phyloP scores from a whole-genome alignment of 2,113 vertebrate genomes.

The Ploceus nigricollis region DNA sequence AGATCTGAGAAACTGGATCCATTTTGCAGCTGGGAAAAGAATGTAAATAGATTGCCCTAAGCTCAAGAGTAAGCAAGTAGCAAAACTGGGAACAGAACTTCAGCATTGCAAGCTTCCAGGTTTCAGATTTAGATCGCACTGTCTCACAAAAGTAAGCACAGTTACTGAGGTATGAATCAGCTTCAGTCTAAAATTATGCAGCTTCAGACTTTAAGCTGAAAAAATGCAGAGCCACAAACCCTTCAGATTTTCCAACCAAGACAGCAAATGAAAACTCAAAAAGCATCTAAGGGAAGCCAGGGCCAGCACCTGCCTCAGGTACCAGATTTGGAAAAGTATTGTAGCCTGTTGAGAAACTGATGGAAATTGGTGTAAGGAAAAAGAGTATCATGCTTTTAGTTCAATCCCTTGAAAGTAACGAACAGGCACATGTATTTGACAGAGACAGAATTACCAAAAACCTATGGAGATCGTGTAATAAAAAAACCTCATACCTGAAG shows the following conservation, averaged over 20 bases:
- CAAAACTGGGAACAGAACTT: background rate
- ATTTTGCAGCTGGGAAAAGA: slow-evolving; percentile 18
- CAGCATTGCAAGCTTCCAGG: background rate
- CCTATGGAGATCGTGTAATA: background rate
- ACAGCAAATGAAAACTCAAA: background rate
- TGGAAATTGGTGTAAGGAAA: background rate
- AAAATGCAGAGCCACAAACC: background rate
- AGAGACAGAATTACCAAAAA: background rate
- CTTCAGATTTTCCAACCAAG: background rate
- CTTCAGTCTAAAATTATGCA: background rate
- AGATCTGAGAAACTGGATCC: slow-evolving; percentile 2
- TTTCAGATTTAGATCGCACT: background rate
- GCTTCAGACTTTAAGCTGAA: background rate
- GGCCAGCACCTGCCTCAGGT: background rate
- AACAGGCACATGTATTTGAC: background rate
- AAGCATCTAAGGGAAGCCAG: background rate
- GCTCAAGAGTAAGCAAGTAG: background rate
- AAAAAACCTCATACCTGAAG: slow-evolving; percentile 23
- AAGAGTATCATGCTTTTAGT: background rate
- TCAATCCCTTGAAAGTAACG: background rate
- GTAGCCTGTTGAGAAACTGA: background rate
- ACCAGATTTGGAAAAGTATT: background rate
- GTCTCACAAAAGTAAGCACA: background rate
- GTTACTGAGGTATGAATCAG: fast-evolving
- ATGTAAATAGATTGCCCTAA: slow-evolving; percentile 15